Conservation (phyloP, 35 echinoderm and acorn worm genomes). For the Lytechinus pictus region DNA sequence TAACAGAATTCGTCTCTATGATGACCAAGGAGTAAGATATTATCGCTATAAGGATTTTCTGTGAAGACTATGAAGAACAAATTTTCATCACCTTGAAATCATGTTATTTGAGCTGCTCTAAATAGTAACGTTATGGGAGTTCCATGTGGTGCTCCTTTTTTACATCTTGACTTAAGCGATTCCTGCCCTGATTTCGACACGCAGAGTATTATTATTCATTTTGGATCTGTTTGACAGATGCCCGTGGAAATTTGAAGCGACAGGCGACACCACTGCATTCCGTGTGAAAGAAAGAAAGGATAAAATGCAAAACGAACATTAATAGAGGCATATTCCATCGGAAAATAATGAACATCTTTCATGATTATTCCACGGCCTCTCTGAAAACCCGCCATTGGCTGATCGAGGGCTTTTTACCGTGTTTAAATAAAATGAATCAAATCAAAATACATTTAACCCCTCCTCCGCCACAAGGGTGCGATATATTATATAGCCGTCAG, state of each 20-base stretch:
- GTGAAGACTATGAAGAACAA: not conserved
- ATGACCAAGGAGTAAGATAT: conserved; percentile 62
- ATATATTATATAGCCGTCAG: too few relatives aligned
- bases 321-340: too few relatives aligned
- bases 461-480: too few relatives aligned
- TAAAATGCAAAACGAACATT: too few relatives aligned
- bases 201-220: not conserved
- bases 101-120: not conserved
- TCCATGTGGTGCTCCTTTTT: not conserved
- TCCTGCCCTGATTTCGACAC: not conserved
- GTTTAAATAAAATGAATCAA: too few relatives aligned
- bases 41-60: not conserved
- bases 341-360: too few relatives aligned
- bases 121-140: not conserved
- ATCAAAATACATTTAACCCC: too few relatives aligned
- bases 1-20: conserved; percentile 68
- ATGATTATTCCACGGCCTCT: too few relatives aligned
- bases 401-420: too few relatives aligned
- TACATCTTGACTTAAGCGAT: not conserved
- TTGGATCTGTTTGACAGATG: not conserved
- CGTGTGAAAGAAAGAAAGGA: too few relatives aligned
- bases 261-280: too few relatives aligned
- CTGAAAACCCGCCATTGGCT: too few relatives aligned
- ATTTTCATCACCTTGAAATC: not conserved
- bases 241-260: not conserved